These are phyloP conservation scores for Cataglyphis albicans DNA, from an alignment of 2,888 invertebrate genomes.

Conservation along the genomic window DNA sequence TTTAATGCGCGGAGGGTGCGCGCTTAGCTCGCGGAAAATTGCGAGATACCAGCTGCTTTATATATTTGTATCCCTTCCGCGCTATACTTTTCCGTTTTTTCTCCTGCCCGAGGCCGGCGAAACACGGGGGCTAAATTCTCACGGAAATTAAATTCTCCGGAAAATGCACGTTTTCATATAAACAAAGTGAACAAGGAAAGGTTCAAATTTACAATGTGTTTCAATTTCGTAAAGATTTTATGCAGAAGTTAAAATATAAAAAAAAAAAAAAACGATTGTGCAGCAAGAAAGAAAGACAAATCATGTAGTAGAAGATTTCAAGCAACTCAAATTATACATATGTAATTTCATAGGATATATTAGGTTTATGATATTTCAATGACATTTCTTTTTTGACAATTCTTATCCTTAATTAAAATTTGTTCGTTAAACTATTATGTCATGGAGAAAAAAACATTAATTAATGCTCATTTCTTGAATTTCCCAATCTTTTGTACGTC, in stretches of 20 bases:
- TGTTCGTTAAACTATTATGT: background rate
- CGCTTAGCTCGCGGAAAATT: constrained; percentile 62
- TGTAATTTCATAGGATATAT: background rate
- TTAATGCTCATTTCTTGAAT: constrained; percentile 50
- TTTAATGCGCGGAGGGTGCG: constrained; percentile 32
- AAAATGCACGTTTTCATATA: constrained; percentile 20
- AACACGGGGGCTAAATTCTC: constrained; percentile 16
- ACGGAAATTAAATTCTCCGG: constrained; percentile 69
- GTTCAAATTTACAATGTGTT: constrained; percentile 28
- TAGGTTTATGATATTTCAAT: background rate
- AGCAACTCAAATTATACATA: background rate
- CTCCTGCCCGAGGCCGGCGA: constrained; percentile 5
- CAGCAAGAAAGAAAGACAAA: background rate
- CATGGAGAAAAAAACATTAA: background rate
- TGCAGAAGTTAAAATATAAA: constrained; percentile 9
- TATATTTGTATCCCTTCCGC: constrained; percentile 52
- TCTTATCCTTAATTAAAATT: background rate
- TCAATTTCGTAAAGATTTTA: constrained; percentile 43
- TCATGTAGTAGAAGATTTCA: background rate
- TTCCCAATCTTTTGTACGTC: constrained; percentile 59
- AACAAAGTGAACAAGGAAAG: background rate
- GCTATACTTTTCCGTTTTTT: constrained; percentile 60
- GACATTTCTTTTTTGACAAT: background rate
- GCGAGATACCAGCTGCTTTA: constrained; percentile 45
- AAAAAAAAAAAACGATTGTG: constrained; percentile 22